Base-by-base conservation (phyloP, 2,888 invertebrate species). In the Drosophila maculinotata region DNA sequence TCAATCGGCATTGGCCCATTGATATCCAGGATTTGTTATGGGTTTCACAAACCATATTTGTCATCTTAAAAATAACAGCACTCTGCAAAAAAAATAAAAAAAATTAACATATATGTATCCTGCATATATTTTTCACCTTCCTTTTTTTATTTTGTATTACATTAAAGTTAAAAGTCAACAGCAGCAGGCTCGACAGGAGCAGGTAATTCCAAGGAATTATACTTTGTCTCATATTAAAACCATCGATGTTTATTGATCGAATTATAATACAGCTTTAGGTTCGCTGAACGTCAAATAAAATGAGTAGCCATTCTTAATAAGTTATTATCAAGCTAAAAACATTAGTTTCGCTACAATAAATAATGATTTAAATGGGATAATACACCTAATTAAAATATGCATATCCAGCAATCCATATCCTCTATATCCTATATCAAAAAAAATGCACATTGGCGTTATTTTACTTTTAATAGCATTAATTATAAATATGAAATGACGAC, bases 31-130 rank as follows among this genome's bases (percentile, higher is more conserved):
- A 47, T 10, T 56, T 28, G 14, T 54, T 35, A 1, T 35, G 8
- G 1, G 41, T 28, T 12, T 60, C 35, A 30, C 60, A 60, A 2
- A 57, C 35, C 3, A 35, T 35, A 56, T 60, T 60, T 8, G 60
- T 41, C 41, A 57, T n/a, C 28, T 60, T 60, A 9, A 60, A 25
- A 8, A 54, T 2, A 14, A 9, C 8, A 20, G 3, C 12, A 41
- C 17, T 42, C 51, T 12, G 12, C 1, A 20, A 51, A 51, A 12
- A 9, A 39, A 26, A 12, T 3, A 2, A 1, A 14, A 14, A 15
- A 35, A 23, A 20, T 9, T 12, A 1, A 1, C n/a, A n/a, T n/a
- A 20, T 20, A 20, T 20, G 9, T 9, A 12, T 12, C n/a, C n/a
- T n/a, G n/a, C n/a, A 12, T 12, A 20, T 20, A 4, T 23, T 14